Conservation (phyloP, 2,797 vertebrate genomes). For the Gallirallus australis region DNA sequence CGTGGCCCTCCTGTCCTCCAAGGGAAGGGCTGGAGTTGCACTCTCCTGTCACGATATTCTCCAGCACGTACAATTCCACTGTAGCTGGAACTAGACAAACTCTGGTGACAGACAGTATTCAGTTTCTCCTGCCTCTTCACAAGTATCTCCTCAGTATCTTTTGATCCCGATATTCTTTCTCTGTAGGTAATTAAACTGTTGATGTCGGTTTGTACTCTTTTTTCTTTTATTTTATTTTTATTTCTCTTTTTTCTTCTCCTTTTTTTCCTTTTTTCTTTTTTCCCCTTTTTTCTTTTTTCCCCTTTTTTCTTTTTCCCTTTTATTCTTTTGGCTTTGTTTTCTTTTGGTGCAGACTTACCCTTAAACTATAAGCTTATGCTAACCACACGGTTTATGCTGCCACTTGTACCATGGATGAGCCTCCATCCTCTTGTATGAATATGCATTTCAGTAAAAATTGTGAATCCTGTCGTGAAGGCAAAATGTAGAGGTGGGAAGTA, state of each 20-base stretch:
- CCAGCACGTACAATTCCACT: background rate
- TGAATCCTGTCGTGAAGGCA: background rate
- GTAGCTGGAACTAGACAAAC: background rate
- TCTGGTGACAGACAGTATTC: background rate
- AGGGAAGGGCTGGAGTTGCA: background rate
- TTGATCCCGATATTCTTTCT: background rate
- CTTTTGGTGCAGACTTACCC: background rate
- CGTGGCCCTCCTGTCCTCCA: background rate
- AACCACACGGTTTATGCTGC: background rate
- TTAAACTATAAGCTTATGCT: background rate
- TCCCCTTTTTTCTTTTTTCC: too few relatives aligned
- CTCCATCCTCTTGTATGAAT: background rate
- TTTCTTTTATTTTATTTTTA: too few relatives aligned
- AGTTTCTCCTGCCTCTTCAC: background rate
- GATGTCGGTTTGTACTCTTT: background rate
- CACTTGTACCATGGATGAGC: accelerated
- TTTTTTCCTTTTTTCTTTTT: too few relatives aligned
- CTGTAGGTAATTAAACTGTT: background rate
- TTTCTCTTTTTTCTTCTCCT: too few relatives aligned
- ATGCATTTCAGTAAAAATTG: background rate
- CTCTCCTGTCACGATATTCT: background rate
- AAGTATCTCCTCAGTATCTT: background rate
- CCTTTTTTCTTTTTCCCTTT: too few relatives aligned
- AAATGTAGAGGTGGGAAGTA: background rate
- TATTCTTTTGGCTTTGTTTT: too few relatives aligned